Evolutionary conservation across 2,888 invertebrate species (phyloP).

Genomic region (Adineta ricciae): DNA sequence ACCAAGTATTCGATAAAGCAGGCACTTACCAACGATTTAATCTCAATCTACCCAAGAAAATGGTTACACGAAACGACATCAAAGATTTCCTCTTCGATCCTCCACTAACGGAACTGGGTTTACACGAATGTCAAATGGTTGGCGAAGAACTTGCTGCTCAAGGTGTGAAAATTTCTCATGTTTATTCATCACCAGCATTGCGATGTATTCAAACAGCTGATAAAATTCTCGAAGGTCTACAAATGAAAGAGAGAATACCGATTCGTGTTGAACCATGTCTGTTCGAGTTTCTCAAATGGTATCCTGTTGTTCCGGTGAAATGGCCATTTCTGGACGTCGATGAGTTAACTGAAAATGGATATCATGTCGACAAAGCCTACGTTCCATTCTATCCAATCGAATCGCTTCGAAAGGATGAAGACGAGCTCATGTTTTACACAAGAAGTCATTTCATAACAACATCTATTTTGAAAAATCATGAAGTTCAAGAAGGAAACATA

Average conservation of each 20-base stretch:
- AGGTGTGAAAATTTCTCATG: constrained; percentile 62
- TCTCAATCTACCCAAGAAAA: constrained; percentile 73
- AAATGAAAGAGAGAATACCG: constrained; percentile 46
- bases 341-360: constrained; percentile 30
- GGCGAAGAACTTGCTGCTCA: constrained; percentile 72
- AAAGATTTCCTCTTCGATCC: constrained; percentile 71
- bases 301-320: constrained; percentile 45
- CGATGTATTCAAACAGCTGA: constrained; percentile 75
- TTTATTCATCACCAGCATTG: constrained; percentile 76
- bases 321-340: constrained; percentile 27
- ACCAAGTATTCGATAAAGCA: constrained; percentile 68
- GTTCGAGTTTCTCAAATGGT: constrained; percentile 88
- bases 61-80: constrained; percentile 63
- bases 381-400: constrained; percentile 22
- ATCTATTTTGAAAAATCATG: constrained; percentile 23
- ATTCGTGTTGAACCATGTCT: constrained; percentile 69
- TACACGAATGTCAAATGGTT: constrained; percentile 61
- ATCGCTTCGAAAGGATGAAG: constrained; percentile 30
- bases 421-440: constrained; percentile 26
- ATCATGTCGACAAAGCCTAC: constrained; percentile 26
- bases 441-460: constrained; percentile 21
- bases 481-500: constrained; percentile 63
- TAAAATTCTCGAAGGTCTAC: constrained; percentile 55
- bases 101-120: constrained; percentile 78
- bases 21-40: constrained; percentile 68